Evolutionary conservation across 2,797 vertebrate species (phyloP).

Genomic region (Ceryle rudis): DNA sequence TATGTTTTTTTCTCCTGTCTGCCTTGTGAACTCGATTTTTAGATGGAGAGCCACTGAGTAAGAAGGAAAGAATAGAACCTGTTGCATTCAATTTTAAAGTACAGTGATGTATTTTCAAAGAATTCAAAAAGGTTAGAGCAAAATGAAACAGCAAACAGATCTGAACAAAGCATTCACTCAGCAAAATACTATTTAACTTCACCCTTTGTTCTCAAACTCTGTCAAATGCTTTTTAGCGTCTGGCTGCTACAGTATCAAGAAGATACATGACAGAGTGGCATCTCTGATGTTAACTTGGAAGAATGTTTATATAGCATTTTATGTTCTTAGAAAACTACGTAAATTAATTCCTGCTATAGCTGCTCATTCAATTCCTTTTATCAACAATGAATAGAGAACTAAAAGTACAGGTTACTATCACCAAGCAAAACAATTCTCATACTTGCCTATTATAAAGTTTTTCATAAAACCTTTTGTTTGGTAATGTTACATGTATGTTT

Average conservation of each 20-base stretch:
- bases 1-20: not conserved
- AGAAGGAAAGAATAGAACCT: not conserved
- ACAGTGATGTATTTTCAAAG: not conserved
- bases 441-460: constrained; percentile 95
- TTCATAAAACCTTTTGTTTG: constrained; percentile 94
- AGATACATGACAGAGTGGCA: not conserved
- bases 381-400: not conserved
- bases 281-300: not conserved
- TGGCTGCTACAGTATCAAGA: not conserved
- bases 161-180: not conserved
- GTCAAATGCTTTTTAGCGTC: not conserved
- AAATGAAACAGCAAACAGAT: not conserved
- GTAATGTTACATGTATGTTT: constrained; percentile 89
- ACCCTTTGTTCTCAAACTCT: not conserved
- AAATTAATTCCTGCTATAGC: not conserved
- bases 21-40: not conserved
- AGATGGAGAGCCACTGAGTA: not conserved
- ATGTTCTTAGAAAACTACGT: not conserved
- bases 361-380: not conserved
- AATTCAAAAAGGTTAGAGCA: not conserved
- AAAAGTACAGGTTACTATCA: not conserved
- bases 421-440: not conserved
- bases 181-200: not conserved
- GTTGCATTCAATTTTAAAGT: not conserved
- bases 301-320: not conserved